phyloP scores from a whole-genome alignment of 1,140 invertebrate genomes.

The Trichoplusia ni region DNA sequence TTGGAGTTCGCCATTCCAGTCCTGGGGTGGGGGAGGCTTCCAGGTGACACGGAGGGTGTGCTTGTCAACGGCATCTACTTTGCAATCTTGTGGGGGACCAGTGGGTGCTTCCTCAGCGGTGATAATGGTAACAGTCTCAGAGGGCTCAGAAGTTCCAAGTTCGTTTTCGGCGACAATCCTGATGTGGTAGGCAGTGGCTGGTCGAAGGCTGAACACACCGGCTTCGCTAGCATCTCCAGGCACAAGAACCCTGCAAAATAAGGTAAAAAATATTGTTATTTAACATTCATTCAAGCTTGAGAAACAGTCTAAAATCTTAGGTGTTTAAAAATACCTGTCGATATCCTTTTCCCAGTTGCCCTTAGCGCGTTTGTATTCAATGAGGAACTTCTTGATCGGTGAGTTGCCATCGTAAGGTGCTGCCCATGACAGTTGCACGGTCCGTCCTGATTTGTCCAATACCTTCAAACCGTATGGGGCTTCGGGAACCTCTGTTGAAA shows the following conservation, averaged over 20 bases:
- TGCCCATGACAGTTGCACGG: conserved; percentile 95
- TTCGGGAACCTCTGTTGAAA: conserved; percentile 93
- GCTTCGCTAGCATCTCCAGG: conserved; percentile 93
- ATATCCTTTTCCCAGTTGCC: conserved; percentile 92
- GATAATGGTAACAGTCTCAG: conserved; percentile 95
- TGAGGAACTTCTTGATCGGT: conserved; percentile 94
- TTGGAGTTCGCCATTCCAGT: conserved; percentile 96
- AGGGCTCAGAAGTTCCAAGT: conserved; percentile 95
- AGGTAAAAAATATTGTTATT: not conserved
- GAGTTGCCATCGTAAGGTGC: conserved; percentile 97
- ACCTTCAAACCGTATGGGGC: conserved; percentile 95
- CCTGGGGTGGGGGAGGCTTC: conserved; percentile 94
- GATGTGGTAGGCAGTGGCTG: conserved; percentile 95
- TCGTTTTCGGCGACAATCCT: conserved; percentile 97
- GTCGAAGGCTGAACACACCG: conserved; percentile 93
- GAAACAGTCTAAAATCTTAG: too few relatives aligned
- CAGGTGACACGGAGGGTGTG: conserved; percentile 95
- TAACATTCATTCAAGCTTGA: too few relatives aligned
- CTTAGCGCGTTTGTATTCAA: conserved; percentile 96
- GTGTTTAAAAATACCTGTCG: conserved; percentile 79
- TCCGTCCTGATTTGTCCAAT: conserved; percentile 94
- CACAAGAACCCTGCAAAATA: conserved; percentile 87
- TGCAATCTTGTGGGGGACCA: conserved; percentile 90
- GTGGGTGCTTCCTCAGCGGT: conserved; percentile 97
- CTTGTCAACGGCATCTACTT: conserved; percentile 95